A percentile compares a stretch with the other conserved stretches of the same genome.
Evolutionary conservation across 2,113 vertebrate genomes (phyloP).

Genomic region (Thunnus thynnus): DNA sequence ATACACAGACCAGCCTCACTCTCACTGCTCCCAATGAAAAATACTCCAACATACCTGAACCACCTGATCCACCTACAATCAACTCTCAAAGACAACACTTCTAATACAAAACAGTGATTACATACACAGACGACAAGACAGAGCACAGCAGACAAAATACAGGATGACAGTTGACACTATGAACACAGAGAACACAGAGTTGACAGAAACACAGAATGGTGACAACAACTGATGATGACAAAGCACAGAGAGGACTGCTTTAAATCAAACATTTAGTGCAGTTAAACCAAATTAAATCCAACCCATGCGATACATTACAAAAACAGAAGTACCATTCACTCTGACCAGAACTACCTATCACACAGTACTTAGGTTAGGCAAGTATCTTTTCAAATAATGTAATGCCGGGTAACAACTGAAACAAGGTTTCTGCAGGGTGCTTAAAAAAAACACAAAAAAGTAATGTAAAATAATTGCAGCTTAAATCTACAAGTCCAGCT

Average conservation of each 20-base stretch:
- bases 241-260: not conserved
- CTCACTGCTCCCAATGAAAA: not conserved
- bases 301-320: not conserved
- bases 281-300: not conserved
- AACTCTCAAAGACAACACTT: not conserved
- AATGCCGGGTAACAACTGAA: not conserved
- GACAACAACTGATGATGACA: not conserved
- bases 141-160: not conserved
- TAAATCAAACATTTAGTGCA: conserved; percentile 24
- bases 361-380: not conserved
- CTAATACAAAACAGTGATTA: not conserved
- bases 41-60: not conserved
- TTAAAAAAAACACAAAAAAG: not conserved
- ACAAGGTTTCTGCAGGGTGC: not conserved
- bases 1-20: conserved; percentile 1
- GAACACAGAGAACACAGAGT: conserved; percentile 15
- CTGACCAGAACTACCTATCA: not conserved
- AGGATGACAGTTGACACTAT: not conserved
- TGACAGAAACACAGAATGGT: not conserved
- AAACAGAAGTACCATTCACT: not conserved
- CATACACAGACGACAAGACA: not conserved
- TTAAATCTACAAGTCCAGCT: too few species aligned
- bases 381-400: not conserved
- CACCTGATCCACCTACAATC: conserved; percentile 1
- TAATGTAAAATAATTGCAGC: not conserved